Conservation (phyloP, 2,797 vertebrate species). For the Cyprinella venusta region DNA sequence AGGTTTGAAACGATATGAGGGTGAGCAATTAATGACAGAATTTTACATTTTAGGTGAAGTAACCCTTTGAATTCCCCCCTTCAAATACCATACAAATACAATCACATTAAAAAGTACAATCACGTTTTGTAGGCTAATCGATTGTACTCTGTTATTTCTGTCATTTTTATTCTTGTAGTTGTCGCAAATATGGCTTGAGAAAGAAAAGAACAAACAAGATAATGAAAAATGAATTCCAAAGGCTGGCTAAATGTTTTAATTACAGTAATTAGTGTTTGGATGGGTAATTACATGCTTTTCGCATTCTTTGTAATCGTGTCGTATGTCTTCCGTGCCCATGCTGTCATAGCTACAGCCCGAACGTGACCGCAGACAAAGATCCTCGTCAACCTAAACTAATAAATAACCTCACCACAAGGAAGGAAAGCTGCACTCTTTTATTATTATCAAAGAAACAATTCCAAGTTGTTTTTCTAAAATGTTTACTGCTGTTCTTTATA, state of each 20-base stretch:
- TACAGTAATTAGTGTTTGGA: conserved; percentile 71
- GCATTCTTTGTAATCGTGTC: conserved; percentile 68
- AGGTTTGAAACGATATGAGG: no score
- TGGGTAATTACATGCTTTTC: conserved; percentile 73
- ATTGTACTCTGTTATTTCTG: neutral
- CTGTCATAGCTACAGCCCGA: conserved; percentile 68
- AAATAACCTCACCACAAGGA: conserved; percentile 67
- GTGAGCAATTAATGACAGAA: no score
- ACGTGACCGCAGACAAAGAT: conserved; percentile 71
- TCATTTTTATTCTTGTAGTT: conserved; percentile 11
- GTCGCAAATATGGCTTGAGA: conserved; percentile 20
- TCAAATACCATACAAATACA: no score
- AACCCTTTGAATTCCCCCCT: no score
- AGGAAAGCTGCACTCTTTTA: conserved; percentile 48
- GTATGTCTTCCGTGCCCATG: conserved; percentile 64
- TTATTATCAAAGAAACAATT: conserved; percentile 70
- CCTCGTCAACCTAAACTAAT: conserved; percentile 72
- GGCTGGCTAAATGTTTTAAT: conserved; percentile 76
- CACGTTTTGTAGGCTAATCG: no score
- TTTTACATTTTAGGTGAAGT: no score
- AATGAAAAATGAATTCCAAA: conserved; percentile 66
- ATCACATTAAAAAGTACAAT: no score
- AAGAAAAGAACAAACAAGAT: conserved; percentile 62
- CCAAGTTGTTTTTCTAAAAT: conserved; percentile 60
- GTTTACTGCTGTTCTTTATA: conserved; percentile 59